Evolutionary conservation across 2,113 vertebrate species (phyloP), one percentile per base, ranked within the genome.

Genomic region (Oncorhynchus nerka): DNA sequence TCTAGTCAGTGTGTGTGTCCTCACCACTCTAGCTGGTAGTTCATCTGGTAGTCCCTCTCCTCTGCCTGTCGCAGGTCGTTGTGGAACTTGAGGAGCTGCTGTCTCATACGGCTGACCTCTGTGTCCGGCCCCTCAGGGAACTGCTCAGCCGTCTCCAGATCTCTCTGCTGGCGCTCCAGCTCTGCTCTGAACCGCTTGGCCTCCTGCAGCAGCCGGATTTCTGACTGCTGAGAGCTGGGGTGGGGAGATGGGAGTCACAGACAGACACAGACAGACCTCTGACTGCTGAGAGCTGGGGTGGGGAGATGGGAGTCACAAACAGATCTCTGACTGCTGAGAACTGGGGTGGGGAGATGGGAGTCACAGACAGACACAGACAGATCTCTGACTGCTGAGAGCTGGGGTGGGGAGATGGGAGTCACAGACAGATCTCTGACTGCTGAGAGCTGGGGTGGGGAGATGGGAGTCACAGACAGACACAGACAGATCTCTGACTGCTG

Each of bases 221-320:
- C 95, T 5, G 94, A 95, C 76, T 96, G 93, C 78, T 97, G 97
- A 16, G 92, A 89, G 71, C 97, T 99, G 74, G 19, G 75, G 73
- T 22, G 74, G 28, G 66, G 79, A 80, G 0, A 71, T 39, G 34
- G 34, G 34, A 34, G 4, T 28, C 32, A 69, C 30, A 55, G 19
- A 30, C 65, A 7, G 28, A 30, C 24, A 26, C 30, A 32, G 30
- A 4, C 30, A 32, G 30, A 32, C 5, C 30, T 32, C 30, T 32
- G 30, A 32, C 30, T 32, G 30, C 30, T 32, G 4, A 32, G 30
- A 5, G 4, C 30, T 32, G 30, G 30, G 30, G 30, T 30, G 30
- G 4, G 30, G 30, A 4, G 30, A 30, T 30, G 30, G 30, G 30
- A 30, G 30, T 30, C 30, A 30, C 30, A 30, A 4, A 4, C 30